These are phyloP conservation scores for Microcebus murinus DNA, from an alignment of 2,113 vertebrate genomes.

Conservation along the genomic window DNA sequence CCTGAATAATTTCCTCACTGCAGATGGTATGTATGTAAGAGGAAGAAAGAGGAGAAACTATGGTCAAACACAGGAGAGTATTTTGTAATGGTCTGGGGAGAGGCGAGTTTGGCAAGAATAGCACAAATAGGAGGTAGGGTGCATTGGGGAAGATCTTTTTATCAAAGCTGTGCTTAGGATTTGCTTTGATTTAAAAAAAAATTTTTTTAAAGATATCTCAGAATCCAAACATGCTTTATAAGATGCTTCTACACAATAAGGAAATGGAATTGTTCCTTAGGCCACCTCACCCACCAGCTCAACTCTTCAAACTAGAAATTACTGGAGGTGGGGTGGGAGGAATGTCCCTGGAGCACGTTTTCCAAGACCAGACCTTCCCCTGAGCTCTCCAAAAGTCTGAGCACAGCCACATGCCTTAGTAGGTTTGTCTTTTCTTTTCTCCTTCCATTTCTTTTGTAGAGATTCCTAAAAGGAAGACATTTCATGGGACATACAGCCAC, in stretches of 20 bases:
- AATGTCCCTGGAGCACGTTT: not conserved
- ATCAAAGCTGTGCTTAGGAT: not conserved
- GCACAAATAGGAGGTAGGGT: not conserved
- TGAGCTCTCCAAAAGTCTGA: not conserved
- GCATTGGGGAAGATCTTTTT: not conserved
- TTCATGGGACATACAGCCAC: not conserved
- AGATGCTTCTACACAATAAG: not conserved
- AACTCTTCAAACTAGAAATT: not conserved
- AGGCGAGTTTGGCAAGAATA: not conserved
- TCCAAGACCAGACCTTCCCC: not conserved
- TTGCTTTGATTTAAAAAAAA: not conserved
- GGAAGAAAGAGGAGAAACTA: not conserved
- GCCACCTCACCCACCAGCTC: not conserved
- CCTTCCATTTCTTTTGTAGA: not conserved
- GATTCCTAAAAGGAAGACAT: not conserved
- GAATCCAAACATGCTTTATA: not conserved
- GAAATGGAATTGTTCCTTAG: not conserved
- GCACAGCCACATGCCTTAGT: not conserved
- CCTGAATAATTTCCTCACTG: not conserved
- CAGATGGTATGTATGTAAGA: not conserved
- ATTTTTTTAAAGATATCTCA: not conserved
- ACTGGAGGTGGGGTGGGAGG: rapidly evolving
- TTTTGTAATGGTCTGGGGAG: not conserved
- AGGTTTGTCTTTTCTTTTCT: not conserved
- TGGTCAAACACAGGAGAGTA: not conserved